A percentile compares a stretch with the other conserved stretches of the same genome.
These are phyloP conservation scores for Artemia sp. DNA, from an alignment of 2,888 invertebrate genomes.

Conservation along the genomic window DNA sequence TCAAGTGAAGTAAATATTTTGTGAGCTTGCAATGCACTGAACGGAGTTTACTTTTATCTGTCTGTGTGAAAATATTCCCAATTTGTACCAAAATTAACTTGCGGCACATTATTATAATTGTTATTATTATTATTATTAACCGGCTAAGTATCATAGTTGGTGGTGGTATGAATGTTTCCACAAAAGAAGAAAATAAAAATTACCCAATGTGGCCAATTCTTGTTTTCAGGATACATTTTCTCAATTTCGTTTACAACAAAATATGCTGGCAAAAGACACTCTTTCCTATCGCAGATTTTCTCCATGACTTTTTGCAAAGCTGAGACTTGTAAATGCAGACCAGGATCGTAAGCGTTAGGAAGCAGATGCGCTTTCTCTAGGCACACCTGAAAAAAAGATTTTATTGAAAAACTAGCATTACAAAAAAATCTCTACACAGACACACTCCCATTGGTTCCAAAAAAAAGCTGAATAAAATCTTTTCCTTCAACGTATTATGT, in stretches of 20 bases:
- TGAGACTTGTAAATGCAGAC: slow-evolving; percentile 60
- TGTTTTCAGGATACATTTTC: slow-evolving; percentile 62
- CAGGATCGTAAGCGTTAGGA: slow-evolving; percentile 57
- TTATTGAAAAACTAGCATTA: no score
- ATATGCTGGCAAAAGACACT: slow-evolving; percentile 79
- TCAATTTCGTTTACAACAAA: slow-evolving; percentile 88
- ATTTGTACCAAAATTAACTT: no score
- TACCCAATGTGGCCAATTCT: slow-evolving; percentile 81
- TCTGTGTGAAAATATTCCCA: no score
- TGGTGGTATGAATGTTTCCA: neutral
- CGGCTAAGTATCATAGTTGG: neutral
- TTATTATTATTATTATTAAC: no score
- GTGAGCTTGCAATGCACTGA: no score
- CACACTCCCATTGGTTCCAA: no score
- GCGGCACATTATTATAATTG: no score
- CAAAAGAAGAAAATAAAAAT: slow-evolving; percentile 26
- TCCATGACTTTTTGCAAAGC: slow-evolving; percentile 63
- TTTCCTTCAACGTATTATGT: no score
- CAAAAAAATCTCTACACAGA: no score
- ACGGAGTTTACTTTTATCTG: no score
- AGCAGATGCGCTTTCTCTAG: slow-evolving; percentile 71
- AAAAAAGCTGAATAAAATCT: no score
- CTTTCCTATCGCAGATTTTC: slow-evolving; percentile 78
- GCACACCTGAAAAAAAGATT: slow-evolving; percentile 43
- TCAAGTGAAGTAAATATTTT: no score